Evolutionary conservation across 1,140 invertebrate species (phyloP), one percentile per base, ranked within the genome.

Genomic region (Ostrea edulis): DNA sequence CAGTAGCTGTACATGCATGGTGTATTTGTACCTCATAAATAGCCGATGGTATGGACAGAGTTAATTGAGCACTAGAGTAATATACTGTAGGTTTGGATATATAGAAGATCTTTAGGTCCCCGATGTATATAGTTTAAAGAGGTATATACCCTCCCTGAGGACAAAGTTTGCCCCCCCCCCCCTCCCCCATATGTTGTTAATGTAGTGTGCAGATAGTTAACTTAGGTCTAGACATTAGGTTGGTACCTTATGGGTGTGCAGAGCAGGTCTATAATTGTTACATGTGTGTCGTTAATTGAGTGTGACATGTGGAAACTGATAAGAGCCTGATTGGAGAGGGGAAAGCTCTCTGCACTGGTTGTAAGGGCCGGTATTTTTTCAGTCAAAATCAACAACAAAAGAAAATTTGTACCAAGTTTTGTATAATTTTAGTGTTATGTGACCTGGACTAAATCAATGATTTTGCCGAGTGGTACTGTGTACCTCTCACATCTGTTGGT

Each of bases 171-270:
- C 22, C 68, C 68, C 68, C 68, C 12, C 22, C 68, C 68, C 68
- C 68, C 12, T 35, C 22, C 68, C 68, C 68, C 68, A 44, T 29
- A 12, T 77, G 68, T 25, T 35, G 25, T 77, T 77, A 77, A 77
- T 77, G 68, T 22, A 12, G 35, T 44, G 35, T 44, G 35, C 35
- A 44, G 35, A 35, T 14, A 22, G 14, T 77, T 14, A 20, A 77
- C 25, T 25, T 25, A 71, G 65, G 68, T 62, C 55, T 77, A 35
- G 68, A 77, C 68, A 77, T 44, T 44, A 44, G n/a, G n/a, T 62
- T 12, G 8, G 68, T 77, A 35, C 68, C 68, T 77, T 77, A 77
- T 77, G 68, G 68, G 68, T 35, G 25, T 35, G 29, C 17, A 29
- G 68, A 25, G 29, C 25, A 25, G 25, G 29, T 12, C 25, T 17